Evolutionary conservation across 2,888 invertebrate genomes (phyloP).

Genomic region (Asteroscopus sphinx): DNA sequence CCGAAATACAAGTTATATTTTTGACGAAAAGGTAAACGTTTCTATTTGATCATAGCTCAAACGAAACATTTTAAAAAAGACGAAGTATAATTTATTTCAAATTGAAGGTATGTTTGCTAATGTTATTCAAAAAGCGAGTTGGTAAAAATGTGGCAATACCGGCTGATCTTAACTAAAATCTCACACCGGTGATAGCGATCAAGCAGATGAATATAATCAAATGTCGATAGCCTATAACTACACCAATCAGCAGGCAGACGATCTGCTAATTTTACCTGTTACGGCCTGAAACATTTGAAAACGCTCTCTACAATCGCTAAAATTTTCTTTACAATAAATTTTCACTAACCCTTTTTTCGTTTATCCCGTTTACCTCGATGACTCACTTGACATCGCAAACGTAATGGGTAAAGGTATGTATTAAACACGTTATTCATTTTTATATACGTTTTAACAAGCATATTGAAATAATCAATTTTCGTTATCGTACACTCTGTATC

Average conservation of each 20-base stretch:
- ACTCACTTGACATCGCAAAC: conserved; percentile 11
- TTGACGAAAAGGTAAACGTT: conserved; percentile 10
- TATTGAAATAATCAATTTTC: conserved; percentile 5
- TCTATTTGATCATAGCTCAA: not conserved
- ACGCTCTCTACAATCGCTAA: conserved; percentile 32
- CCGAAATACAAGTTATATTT: conserved; percentile 14
- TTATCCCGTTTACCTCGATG: conserved; percentile 23
- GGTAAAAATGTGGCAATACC: not conserved
- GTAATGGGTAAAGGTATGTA: not conserved
- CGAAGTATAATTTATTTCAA: not conserved
- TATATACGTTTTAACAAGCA: not conserved
- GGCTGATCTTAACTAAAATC: conserved; percentile 2
- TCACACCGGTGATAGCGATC: not conserved
- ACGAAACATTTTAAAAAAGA: not conserved
- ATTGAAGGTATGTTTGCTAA: too few species aligned
- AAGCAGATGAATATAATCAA: conserved; percentile 12
- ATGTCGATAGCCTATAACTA: conserved; percentile 14
- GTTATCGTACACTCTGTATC: conserved; percentile 19
- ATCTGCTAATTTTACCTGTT: conserved; percentile 18
- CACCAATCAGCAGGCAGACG: conserved; percentile 12
- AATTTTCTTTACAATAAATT: too few species aligned
- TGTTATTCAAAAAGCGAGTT: not conserved
- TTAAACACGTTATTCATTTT: not conserved
- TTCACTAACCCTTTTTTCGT: conserved; percentile 17
- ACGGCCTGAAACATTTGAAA: conserved; percentile 42